Base-by-base conservation (phyloP, 2,797 vertebrate species). In the Amniataba percoides region DNA sequence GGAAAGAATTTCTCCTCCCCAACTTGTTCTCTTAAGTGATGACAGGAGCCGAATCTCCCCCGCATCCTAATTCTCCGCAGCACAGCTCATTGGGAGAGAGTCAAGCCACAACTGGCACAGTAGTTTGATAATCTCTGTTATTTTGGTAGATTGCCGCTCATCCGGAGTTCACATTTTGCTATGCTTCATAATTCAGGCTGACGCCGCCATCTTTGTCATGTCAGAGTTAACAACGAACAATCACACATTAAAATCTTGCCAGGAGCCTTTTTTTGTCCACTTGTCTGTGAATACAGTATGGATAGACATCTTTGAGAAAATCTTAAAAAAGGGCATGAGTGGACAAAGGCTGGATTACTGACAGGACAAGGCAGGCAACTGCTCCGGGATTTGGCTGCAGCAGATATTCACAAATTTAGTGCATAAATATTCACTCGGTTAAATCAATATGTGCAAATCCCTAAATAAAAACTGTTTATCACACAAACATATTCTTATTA, bases 21-120 rank as follows among this genome's bases (percentile, higher is more conserved):
- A 49, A 80, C 69, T 80, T 86, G 79, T 86, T 87, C 88, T 86
- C 49, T 68, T 45, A 88, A 85, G 88, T 86, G 91, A 87, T 91
- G 90, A 92, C 88, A 92, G 87, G 74, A 90, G 71, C 74, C 3
- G 2, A 53, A 53, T 80, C 89, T 87, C 88, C 89, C 90, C 78
- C 80, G 18, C 81, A 85, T 81, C 79, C 74, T 53, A 64, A 79
- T 80, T 84, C 76, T 89, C 51, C 61, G 63, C 73, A 81, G 76
- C 45, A 63, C 40, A 58, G 78, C 42, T 39, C 56, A 48, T 79
- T 67, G 70, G 63, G 65, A 91, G 71, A 81, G 7, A 56, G 78
- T 88, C 80, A 83, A 84, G 86, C 84, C 58, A 78, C 74, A 87
- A 86, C 87, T 78, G 77, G 80, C n/a, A 70, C 75, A 75, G 62